phyloP scores from a whole-genome alignment of 2,113 vertebrate genomes.

The Cathartes aura region DNA sequence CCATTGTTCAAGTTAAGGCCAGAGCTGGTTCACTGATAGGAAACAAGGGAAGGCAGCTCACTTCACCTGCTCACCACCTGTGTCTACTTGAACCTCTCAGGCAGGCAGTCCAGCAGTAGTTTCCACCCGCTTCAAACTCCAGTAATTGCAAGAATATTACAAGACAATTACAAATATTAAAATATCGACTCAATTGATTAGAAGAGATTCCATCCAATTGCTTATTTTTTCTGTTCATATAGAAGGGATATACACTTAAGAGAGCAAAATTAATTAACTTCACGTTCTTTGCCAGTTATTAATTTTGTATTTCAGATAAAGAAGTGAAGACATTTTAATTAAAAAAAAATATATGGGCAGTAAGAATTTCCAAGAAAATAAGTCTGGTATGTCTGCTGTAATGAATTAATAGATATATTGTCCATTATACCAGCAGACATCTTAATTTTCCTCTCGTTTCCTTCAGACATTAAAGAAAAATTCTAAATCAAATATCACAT shows the following conservation, averaged over 20 bases:
- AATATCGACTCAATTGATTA: background rate
- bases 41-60: background rate
- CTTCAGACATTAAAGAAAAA: background rate
- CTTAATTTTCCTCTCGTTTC: background rate
- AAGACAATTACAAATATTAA: background rate
- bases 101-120: background rate
- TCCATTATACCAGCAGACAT: background rate
- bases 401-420: background rate
- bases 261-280: background rate
- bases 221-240: background rate
- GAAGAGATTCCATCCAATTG: background rate
- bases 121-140: background rate
- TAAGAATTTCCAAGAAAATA: background rate
- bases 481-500: background rate
- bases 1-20: background rate
- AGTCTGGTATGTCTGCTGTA: background rate
- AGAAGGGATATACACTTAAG: background rate
- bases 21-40: background rate
- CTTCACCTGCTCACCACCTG: background rate
- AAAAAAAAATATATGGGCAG: background rate
- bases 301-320: background rate
- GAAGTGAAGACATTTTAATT: background rate
- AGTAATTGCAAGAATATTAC: background rate
- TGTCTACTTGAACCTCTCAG: background rate
- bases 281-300: background rate